Base-by-base conservation (phyloP, 64 coral and sea anemone genomes). In the Stichodactyla helianthus region DNA sequence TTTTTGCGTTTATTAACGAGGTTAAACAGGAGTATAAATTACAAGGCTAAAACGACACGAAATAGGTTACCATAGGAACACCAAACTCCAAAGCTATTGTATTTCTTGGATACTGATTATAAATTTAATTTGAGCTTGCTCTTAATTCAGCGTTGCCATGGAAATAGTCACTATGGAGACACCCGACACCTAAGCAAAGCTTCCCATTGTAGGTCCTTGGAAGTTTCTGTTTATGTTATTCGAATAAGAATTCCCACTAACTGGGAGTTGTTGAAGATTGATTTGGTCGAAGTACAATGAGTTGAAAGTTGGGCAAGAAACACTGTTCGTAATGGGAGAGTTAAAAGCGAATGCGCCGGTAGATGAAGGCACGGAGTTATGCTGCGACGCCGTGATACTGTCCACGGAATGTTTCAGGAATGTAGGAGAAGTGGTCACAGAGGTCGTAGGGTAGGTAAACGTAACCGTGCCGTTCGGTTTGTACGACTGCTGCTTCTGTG, bases 341-440 rank as follows among this genome's bases (percentile, higher is more conserved):
- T 31, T 74, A 13, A 74, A 74, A 54, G 54, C 84, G 9, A 86
- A 19, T 0, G 78, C 53, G 13, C 74, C 78, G 54, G 74, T 59
- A 17, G 77, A 51, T 12, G 84, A 50, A 51, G 85, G 67, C 26
- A 70, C 54, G 10, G 79, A 84, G 44, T 79, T 58, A 71, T 82
- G 84, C 52, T 85, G 84, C 17, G 90, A 92, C 4, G 90, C 83
- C 4, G 90, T 92, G 15, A 92, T 92, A 25, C 90, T 92, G 59
- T 87, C 90, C 7, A 92, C 90, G 0, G 90, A 92, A 83, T 92
- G 90, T 70, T 92, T 92, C 19, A 92, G 71, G 52, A 82, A 92
- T 53, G 84, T 92, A 2, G 85, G 57, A 76, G 90, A 92, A 11
- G 90, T 54, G 15, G 62, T 53, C n/a, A 63, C 27, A 12, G 83